Conservation (phyloP, 2,113 vertebrate species). For the Hypocryptadius cinnamomeus region DNA sequence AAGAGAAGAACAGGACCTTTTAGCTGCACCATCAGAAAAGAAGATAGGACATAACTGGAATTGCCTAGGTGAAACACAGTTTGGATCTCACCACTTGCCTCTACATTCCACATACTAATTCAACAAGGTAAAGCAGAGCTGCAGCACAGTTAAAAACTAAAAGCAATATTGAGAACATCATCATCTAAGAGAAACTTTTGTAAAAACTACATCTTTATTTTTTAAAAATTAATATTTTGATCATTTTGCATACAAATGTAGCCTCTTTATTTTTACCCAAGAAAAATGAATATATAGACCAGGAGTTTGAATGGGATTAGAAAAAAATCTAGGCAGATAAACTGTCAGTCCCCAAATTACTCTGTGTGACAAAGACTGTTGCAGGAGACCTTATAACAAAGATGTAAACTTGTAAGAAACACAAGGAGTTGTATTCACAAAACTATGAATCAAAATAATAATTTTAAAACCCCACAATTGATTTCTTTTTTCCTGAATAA, state of each 20-base stretch:
- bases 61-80: not conserved
- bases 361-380: not conserved
- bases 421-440: not conserved
- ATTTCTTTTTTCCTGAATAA: not conserved
- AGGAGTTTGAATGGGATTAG: not conserved
- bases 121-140: not conserved
- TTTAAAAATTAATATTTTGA: not conserved
- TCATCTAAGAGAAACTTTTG: not conserved
- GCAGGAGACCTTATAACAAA: not conserved
- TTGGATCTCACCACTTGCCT: not conserved
- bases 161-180: not conserved
- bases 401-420: not conserved
- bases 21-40: not conserved
- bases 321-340: not conserved
- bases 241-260: not conserved
- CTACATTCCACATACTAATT: not conserved
- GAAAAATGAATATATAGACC: not conserved
- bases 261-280: not conserved
- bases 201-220: not conserved
- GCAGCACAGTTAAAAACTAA: not conserved
- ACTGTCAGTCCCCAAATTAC: not conserved
- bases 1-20: not conserved
- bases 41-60: not conserved
- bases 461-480: rapidly evolving
- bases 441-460: not conserved